Evolutionary conservation across 2,113 vertebrate genomes (phyloP).

Genomic region (Lepus timidus): DNA sequence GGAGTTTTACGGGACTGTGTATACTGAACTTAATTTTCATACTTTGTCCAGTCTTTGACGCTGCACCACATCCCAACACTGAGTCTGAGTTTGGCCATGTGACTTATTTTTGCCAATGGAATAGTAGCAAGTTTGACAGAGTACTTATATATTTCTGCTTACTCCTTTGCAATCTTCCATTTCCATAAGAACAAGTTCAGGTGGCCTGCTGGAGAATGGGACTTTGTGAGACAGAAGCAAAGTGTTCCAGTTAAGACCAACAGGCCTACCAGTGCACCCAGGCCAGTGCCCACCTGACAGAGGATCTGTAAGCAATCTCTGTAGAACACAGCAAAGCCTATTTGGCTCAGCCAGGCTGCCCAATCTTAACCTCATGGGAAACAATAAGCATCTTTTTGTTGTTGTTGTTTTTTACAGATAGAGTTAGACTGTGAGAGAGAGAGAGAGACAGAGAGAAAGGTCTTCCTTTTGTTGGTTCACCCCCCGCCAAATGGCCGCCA

Average conservation of each 20-base stretch:
- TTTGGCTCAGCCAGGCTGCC: neutral
- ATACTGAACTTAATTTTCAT: neutral
- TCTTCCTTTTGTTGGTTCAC: too few species aligned
- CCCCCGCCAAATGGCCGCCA: too few species aligned
- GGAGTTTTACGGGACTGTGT: neutral
- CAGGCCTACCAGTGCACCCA: too few species aligned
- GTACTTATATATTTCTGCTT: neutral
- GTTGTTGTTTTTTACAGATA: too few species aligned
- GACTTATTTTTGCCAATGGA: neutral
- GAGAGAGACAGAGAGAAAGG: too few species aligned
- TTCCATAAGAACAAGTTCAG: neutral
- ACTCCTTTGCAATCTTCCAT: neutral
- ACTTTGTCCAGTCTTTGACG: neutral
- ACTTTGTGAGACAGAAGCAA: neutral
- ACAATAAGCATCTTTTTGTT: neutral
- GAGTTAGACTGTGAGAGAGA: too few species aligned
- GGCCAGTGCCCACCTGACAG: neutral
- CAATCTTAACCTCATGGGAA: neutral
- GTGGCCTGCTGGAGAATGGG: neutral
- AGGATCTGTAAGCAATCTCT: neutral
- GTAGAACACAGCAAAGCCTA: neutral
- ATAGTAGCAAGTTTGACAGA: neutral
- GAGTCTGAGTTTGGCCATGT: neutral
- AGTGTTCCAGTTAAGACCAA: neutral
- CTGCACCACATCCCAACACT: neutral